Conservation (phyloP, 2,797 vertebrate genomes). For the Cyclopterus lumpus region DNA sequence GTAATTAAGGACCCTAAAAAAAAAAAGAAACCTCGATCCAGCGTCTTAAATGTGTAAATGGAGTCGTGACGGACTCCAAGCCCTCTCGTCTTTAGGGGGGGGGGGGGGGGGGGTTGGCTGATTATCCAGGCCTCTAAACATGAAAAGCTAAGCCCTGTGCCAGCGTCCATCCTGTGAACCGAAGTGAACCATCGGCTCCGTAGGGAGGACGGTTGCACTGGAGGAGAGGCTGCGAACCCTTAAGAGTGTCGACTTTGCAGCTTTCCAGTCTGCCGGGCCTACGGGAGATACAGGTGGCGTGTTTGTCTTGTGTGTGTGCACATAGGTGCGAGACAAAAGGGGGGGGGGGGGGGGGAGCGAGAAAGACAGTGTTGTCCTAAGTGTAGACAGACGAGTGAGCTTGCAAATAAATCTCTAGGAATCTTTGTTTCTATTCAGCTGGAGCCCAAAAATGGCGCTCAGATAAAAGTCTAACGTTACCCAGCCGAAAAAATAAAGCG, state of each 20-base stretch:
- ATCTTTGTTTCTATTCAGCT: slow-evolving; percentile 39
- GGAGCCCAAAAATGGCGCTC: slow-evolving; percentile 26
- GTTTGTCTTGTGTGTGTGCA: slow-evolving; percentile 7
- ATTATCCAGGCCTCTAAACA: slow-evolving; percentile 20
- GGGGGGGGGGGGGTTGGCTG: too few relatives aligned
- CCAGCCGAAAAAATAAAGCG: slow-evolving; percentile 38
- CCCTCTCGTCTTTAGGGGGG: not conserved
- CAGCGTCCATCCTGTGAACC: slow-evolving; percentile 2
- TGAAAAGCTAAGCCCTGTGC: not conserved
- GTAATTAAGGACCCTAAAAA: slow-evolving; percentile 22
- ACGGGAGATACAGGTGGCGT: slow-evolving; percentile 34
- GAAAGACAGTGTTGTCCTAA: not conserved
- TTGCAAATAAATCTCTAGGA: slow-evolving; percentile 27
- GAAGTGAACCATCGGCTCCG: slow-evolving; percentile 21
- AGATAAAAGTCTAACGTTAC: slow-evolving; percentile 40
- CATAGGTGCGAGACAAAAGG: not conserved
- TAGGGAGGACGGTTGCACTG: slow-evolving; percentile 16
- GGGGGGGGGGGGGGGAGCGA: not conserved
- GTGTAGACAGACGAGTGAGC: not conserved
- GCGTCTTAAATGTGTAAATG: slow-evolving; percentile 15
- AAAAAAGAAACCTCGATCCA: not conserved
- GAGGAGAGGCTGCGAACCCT: too few relatives aligned
- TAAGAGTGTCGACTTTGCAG: slow-evolving; percentile 18
- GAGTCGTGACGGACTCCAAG: slow-evolving; percentile 15
- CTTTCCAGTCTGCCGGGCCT: slow-evolving; percentile 26